Evolutionary conservation across 2,113 vertebrate species (phyloP).

Genomic region (Pseudorasbora parva): DNA sequence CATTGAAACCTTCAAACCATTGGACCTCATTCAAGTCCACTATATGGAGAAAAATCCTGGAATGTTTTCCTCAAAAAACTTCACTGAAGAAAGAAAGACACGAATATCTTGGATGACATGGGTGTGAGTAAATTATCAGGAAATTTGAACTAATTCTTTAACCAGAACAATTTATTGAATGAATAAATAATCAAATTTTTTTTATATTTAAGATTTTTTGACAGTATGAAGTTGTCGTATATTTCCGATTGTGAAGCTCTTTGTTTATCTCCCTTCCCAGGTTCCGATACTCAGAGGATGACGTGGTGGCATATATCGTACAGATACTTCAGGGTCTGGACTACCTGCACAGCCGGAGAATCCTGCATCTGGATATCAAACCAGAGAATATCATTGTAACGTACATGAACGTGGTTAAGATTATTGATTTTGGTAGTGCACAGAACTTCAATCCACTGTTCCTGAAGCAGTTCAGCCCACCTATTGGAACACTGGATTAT

Average conservation of each 20-base stretch:
- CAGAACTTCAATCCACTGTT: slow-evolving; percentile 93
- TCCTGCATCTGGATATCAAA: slow-evolving; percentile 96
- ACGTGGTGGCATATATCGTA: slow-evolving; percentile 88
- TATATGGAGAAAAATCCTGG: too few species aligned
- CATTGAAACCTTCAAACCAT: too few species aligned
- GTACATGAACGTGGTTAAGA: slow-evolving; percentile 89
- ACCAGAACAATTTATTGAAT: too few species aligned
- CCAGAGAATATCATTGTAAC: slow-evolving; percentile 92
- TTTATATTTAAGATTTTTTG: not conserved
- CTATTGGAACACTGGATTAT: slow-evolving; percentile 90
- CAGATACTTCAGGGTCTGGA: slow-evolving; percentile 95
- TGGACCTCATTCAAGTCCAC: too few species aligned
- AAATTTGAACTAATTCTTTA: too few species aligned
- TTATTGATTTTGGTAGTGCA: slow-evolving; percentile 94
- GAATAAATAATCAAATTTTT: not conserved
- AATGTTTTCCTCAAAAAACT: too few species aligned
- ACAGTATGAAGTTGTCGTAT: not conserved
- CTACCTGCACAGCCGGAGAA: slow-evolving; percentile 87
- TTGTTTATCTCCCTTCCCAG: slow-evolving; percentile 66
- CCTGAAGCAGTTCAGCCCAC: slow-evolving; percentile 85
- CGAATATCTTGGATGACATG: too few species aligned
- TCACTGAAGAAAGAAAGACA: too few species aligned
- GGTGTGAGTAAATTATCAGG: too few species aligned
- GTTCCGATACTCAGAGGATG: slow-evolving; percentile 96
- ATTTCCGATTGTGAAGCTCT: not conserved